Base-by-base conservation (phyloP, 2,113 vertebrate genomes). In the Pogonocichla stellata region DNA sequence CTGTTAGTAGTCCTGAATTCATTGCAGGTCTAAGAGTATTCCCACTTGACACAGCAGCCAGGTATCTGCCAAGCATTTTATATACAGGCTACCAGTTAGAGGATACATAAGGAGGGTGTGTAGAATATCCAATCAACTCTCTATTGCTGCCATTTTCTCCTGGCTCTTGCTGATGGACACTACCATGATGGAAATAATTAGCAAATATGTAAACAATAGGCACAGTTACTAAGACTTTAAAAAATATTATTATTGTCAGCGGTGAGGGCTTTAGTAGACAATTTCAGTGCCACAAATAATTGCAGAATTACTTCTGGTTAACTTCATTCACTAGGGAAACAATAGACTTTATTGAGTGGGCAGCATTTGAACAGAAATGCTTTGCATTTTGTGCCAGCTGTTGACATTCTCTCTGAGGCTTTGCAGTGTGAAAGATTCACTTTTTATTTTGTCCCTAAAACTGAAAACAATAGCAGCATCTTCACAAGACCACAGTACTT, bases 271-370 rank as follows among this genome's bases (percentile, higher is more conserved):
- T 92, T 80, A 89, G 84, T 9, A 92, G 66, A 80, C 87, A 90
- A 93, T 82, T 78, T 75, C 60, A 65, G 75, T 43, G 34, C 80
- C 69, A 86, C 28, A 95, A 89, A 47, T 93, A 95, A 69, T 67
- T 81, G 93, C 33, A 62, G 53, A 81, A 88, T 96, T 97, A 96
- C 80, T 97, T 97, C 85, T 94, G 88, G 85, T 94, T 96, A 80
- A 81, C 67, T 88, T 93, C 64, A 91, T 94, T 93, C 80, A 92
- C 87, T 88, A 83, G 64, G 31, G 93, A 95, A 96, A 98, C 90
- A 96, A 94, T 25, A 86, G 80, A 50, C 61, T 94, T 94, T 38
- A 58, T 57, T 86, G 88, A 86, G 67, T 7, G 25, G 89, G 53
- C 79, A 75, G 72, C 57, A 73, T 23, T 80, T 80, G 74, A 88